Conservation (phyloP, 2,888 invertebrate species). For the Pristionchus arcanus region DNA sequence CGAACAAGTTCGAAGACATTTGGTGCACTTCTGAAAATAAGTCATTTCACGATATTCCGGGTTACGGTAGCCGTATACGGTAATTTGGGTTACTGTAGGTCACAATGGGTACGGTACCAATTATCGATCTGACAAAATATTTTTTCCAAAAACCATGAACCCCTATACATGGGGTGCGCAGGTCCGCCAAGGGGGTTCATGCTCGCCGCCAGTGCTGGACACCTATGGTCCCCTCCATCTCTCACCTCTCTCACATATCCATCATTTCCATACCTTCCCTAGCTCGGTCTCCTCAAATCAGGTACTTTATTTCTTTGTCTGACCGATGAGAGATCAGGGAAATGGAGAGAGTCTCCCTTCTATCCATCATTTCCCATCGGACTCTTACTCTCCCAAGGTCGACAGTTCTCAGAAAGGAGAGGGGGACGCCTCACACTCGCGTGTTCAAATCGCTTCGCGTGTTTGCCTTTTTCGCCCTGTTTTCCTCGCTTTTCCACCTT, state of each 20-base stretch:
- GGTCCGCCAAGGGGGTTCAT: no score
- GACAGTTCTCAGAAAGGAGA: constrained; percentile 43
- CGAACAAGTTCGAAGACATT: no score
- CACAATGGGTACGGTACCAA: no score
- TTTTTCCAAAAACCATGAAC: no score
- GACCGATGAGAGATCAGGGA: neutral
- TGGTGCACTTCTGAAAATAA: no score
- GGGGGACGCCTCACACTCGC: constrained; percentile 36
- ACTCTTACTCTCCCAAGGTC: constrained; percentile 30
- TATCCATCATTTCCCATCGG: constrained; percentile 28
- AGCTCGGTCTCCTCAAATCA: neutral
- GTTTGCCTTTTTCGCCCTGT: constrained; percentile 9
- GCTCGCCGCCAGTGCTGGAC: no score
- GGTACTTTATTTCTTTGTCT: neutral
- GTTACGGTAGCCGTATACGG: no score
- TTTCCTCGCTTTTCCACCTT: neutral
- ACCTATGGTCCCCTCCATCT: no score
- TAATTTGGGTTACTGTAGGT: no score
- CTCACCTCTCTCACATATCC: constrained; percentile 32
- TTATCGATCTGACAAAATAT: no score
- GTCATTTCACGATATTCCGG: no score
- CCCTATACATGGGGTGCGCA: no score
- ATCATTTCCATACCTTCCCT: neutral
- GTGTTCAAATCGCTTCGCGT: neutral
- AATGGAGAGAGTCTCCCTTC: neutral